Evolutionary conservation across 2,113 vertebrate species (phyloP).

Genomic region (Tapirus terrestris): DNA sequence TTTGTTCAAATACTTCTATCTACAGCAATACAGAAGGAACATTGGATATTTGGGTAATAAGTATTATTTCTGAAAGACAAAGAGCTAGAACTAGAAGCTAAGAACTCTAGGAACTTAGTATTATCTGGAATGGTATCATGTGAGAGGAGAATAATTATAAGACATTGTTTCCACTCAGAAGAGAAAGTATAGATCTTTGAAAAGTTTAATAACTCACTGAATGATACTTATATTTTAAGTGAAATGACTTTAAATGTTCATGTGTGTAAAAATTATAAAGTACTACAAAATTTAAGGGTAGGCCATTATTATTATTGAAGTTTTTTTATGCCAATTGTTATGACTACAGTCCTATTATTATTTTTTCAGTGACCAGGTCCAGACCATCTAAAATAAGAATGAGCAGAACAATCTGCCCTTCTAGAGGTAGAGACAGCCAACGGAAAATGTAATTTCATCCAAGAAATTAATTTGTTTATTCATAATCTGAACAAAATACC

Average conservation of each 20-base stretch:
- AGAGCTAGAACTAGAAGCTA: background rate
- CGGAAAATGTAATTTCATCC: conserved; percentile 24
- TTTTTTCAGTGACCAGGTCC: background rate
- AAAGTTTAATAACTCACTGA: background rate
- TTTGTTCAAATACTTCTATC: background rate
- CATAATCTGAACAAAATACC: conserved; percentile 41
- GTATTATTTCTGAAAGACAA: conserved; percentile 27
- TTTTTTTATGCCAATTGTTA: background rate
- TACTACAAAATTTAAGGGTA: background rate
- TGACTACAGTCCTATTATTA: background rate
- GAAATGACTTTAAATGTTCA: background rate
- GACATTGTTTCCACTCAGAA: background rate
- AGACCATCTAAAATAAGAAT: conserved; percentile 39
- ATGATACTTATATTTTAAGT: background rate
- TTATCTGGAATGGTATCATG: background rate
- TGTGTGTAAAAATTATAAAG: background rate
- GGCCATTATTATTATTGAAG: background rate
- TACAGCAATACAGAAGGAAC: background rate
- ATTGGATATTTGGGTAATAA: background rate
- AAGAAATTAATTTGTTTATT: conserved; percentile 42
- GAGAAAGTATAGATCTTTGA: background rate
- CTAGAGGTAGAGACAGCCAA: background rate
- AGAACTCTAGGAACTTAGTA: background rate
- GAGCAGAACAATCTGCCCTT: background rate
- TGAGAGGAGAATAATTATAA: background rate